Evolutionary conservation across 2,113 vertebrate genomes (phyloP).

Genomic region (Tor tambroides): DNA sequence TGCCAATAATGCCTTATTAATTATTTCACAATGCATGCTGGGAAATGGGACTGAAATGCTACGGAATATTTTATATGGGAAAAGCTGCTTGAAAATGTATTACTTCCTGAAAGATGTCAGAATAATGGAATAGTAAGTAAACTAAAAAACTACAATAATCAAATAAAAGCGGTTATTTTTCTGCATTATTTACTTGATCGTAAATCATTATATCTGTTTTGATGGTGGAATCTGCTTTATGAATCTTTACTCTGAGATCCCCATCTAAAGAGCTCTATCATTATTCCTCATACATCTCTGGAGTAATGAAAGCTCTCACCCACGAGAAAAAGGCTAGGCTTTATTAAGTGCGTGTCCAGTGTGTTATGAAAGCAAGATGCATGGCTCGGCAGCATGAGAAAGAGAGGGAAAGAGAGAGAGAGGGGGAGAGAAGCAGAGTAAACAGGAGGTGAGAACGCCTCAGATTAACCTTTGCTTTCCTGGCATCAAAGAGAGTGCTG

Average conservation of each 20-base stretch:
- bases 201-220: neutral
- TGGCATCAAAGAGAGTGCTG: constrained; percentile 66
- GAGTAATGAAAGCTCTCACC: constrained; percentile 5
- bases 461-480: constrained; percentile 63
- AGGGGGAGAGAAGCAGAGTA: constrained; percentile 9
- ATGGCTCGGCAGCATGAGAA: constrained; percentile 44
- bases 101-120: neutral
- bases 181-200: neutral
- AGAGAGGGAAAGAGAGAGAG: neutral
- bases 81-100: neutral
- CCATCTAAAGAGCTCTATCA: constrained; percentile 14
- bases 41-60: too few relatives aligned
- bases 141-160: neutral
- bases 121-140: neutral
- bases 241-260: neutral
- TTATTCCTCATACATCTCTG: constrained; percentile 16
- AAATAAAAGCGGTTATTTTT: neutral
- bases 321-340: constrained; percentile 45
- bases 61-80: neutral
- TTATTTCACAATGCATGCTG: neutral
- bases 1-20: neutral
- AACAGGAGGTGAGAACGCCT: constrained; percentile 59
- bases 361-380: constrained; percentile 64
- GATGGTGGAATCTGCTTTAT: neutral
- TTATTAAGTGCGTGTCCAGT: constrained; percentile 67